Base-by-base conservation (phyloP, 1,140 invertebrate species). In the Camponotus floridanus region DNA sequence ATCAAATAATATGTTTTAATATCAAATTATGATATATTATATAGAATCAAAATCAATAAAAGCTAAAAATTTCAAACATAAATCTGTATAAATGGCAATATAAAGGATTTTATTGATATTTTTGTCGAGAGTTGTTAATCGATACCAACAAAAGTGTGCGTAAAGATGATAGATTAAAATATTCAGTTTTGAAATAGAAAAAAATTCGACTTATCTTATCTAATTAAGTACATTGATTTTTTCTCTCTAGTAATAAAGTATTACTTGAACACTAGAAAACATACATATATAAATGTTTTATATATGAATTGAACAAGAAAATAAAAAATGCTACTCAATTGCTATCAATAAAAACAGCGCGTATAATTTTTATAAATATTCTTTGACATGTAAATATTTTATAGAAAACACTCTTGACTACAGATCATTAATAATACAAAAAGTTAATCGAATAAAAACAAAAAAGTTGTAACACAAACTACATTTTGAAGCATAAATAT, bases 121-220 rank as follows among this genome's bases (percentile, higher is more conserved):
- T 9, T 39, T 6, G 11, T 26, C 8, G n/a, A 0, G 4, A 59
- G 7, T 61, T 59, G 45, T 62, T 4, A 39, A 62, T 76, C 36
- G 4, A 59, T 8, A 59, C 36, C 0, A 26, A 76, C 26, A n/a
- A 21, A 71, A 51, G 7, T 13, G 18, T 48, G 1, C 8, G 1
- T 31, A 65, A 18, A 51, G 31, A 8, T 36, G 18, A 13, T 2
- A 26, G 31, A 26, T 68, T 55, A 51, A 68, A 15, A 3, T 65
- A 51, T 1, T n/a, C 3, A 55, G 45, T 55, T 68, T 9, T 39
- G 8, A 13, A 59, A 59, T 8, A 74, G n/a, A 39, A 39, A 68
- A 68, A 68, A 68, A 68, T 68, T 55, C 5, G 4, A 3, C 39
- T 68, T 68, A 79, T 79, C 45, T 79, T 57, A 55, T 79, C 62